These are phyloP conservation scores for Ferrisia virgata DNA, from an alignment of 2,888 invertebrate species.

Conservation along the genomic window DNA sequence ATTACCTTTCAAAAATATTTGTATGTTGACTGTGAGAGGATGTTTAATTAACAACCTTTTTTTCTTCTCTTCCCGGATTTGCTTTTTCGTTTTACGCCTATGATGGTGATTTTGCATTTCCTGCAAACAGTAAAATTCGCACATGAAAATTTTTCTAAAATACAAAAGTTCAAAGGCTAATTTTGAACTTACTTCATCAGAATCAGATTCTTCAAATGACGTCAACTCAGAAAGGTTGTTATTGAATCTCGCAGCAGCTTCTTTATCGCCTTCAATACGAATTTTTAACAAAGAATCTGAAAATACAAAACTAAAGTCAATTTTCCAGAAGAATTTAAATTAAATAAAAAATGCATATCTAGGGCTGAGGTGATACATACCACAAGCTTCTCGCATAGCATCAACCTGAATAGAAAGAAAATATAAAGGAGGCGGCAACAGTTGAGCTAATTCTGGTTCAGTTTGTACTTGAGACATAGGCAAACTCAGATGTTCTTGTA, in stretches of 20 bases:
- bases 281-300: constrained; percentile 48
- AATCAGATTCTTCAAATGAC: constrained; percentile 61
- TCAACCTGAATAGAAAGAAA: constrained; percentile 80
- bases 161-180: not conserved
- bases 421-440: constrained; percentile 79
- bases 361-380: constrained; percentile 51
- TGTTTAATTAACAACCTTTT: constrained; percentile 67
- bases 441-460: constrained; percentile 66
- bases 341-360: constrained; percentile 15
- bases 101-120: constrained; percentile 33
- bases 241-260: constrained; percentile 63
- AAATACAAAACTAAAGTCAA: not conserved
- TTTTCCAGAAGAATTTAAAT: not conserved
- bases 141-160: not conserved
- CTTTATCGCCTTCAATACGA: constrained; percentile 53
- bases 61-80: constrained; percentile 67
- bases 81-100: constrained; percentile 51
- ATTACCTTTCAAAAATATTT: constrained; percentile 59
- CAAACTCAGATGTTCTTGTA: constrained; percentile 78
- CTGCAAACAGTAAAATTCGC: not conserved
- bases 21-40: constrained; percentile 67
- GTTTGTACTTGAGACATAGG: constrained; percentile 47
- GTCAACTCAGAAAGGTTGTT: constrained; percentile 54
- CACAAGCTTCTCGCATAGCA: constrained; percentile 77
- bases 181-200: constrained; percentile 56